Conservation (phyloP, 1,140 invertebrate species). For the Sipha flava region DNA sequence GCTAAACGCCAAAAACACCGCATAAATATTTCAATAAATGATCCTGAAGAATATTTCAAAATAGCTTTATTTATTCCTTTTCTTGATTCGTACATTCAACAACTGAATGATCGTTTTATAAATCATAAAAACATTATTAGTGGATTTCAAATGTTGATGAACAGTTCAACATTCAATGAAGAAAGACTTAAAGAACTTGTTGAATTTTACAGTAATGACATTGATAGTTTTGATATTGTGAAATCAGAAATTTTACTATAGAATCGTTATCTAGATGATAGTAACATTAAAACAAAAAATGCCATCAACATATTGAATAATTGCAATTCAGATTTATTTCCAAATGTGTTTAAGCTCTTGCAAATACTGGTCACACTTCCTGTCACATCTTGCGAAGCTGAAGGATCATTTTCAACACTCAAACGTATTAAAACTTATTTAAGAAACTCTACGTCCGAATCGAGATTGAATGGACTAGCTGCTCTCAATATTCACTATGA, state of each 20-base stretch:
- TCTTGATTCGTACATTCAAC: background rate
- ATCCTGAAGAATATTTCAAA: background rate
- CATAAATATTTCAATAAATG: background rate
- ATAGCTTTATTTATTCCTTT: background rate
- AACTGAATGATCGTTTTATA: background rate
- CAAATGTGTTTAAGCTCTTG: background rate
- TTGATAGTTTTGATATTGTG: background rate
- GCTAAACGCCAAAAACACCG: too few relatives aligned
- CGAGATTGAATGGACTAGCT: background rate
- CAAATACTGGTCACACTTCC: background rate
- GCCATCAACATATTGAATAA: background rate
- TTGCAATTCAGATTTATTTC: background rate
- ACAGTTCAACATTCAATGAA: background rate
- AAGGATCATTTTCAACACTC: slow-evolving; percentile 1
- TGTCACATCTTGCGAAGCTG: background rate
- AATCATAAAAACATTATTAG: background rate
- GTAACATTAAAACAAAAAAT: background rate
- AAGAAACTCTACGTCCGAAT: background rate
- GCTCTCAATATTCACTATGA: too few relatives aligned
- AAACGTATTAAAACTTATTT: background rate
- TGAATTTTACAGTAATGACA: background rate
- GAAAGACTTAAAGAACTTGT: background rate
- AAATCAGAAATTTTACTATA: background rate
- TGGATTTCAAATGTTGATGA: background rate
- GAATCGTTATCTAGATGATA: background rate